Evolutionary conservation across 2,888 invertebrate species (phyloP), one percentile per base, ranked within the genome.

Genomic region (Acleris sparsana): DNA sequence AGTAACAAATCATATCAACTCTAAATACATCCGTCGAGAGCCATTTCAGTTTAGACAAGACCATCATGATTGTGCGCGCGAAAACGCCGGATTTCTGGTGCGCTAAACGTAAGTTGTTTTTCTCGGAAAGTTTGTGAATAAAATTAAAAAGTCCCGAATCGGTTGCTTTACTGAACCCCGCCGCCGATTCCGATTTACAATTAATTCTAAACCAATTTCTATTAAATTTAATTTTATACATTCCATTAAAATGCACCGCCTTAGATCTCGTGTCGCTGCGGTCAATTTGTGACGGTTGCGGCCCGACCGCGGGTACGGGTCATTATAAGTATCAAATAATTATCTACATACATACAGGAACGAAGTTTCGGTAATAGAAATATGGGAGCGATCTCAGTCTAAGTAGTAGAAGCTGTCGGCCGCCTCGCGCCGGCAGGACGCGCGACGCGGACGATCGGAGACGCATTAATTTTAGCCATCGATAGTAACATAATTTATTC

Each of bases 271-370:
- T 73, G 71, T 73, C 62, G 71, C 72, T 69, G 66, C 59, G 53
- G 49, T 62, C 56, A 17, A 61, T 65, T 56, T 62, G 61, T 66
- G 61, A 66, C 61, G 25, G 13, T 44, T 48, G 33, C 62, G 56
- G 49, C 43, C 56, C 39, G 29, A 53, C 39, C 57, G 53, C 43
- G 79, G 75, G 76, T 72, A 73, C 71, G 71, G 74, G 71, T 76
- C 73, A 71, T n/a, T 73, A 79, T 78, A 78, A 69, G 72, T 75
- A 69, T 64, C 67, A 79, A 75, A 74, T 73, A 65, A 60, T 65
- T 65, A 71, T 72, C 72, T 73, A 73, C 76, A 73, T 33, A 66
- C 70, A 73, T 69, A 76, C 77, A 82, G 81, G 80, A 83, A 84
- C 82, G 77, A 75, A 72, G 69, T 69, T 69, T 72, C 71, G 74